Evolutionary conservation across 2,113 vertebrate genomes (phyloP).

Genomic region (Noturus placidus): DNA sequence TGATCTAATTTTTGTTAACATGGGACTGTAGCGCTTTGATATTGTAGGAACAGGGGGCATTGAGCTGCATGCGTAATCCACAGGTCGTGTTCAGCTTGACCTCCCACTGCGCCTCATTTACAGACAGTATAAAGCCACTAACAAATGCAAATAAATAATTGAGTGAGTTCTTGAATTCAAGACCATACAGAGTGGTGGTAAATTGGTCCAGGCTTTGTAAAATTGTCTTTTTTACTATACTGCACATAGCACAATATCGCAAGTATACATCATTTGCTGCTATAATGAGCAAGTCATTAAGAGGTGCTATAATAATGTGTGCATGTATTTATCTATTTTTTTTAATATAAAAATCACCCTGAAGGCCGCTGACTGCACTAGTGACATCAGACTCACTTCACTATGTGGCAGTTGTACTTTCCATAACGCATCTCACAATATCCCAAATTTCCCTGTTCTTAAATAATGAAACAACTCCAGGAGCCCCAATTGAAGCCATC

Average conservation of each 20-base stretch:
- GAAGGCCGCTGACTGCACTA: not conserved
- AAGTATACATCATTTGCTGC: not conserved
- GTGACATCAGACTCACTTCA: not conserved
- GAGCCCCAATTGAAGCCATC: conserved; percentile 29
- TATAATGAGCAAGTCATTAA: conserved; percentile 22
- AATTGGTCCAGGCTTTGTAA: conserved; percentile 17
- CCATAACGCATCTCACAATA: not conserved
- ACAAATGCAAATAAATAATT: conserved; percentile 50
- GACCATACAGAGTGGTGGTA: not conserved
- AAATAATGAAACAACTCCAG: conserved; percentile 34
- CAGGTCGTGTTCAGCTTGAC: conserved; percentile 38
- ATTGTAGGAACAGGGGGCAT: not conserved
- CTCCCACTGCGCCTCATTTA: conserved; percentile 52
- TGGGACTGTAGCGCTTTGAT: conserved; percentile 20
- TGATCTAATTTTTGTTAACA: conserved; percentile 17
- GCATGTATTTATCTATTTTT: not conserved
- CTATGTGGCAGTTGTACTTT: not conserved
- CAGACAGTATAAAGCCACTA: conserved; percentile 25
- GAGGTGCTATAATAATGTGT: not conserved
- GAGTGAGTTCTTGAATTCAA: conserved; percentile 32
- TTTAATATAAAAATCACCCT: not conserved
- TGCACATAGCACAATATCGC: not conserved
- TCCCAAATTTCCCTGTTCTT: not conserved
- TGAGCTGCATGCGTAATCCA: conserved; percentile 34
- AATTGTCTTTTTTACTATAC: conserved; percentile 17